Base-by-base conservation (phyloP, 2,797 vertebrate genomes). In the Platyrinchus mystaceus region DNA sequence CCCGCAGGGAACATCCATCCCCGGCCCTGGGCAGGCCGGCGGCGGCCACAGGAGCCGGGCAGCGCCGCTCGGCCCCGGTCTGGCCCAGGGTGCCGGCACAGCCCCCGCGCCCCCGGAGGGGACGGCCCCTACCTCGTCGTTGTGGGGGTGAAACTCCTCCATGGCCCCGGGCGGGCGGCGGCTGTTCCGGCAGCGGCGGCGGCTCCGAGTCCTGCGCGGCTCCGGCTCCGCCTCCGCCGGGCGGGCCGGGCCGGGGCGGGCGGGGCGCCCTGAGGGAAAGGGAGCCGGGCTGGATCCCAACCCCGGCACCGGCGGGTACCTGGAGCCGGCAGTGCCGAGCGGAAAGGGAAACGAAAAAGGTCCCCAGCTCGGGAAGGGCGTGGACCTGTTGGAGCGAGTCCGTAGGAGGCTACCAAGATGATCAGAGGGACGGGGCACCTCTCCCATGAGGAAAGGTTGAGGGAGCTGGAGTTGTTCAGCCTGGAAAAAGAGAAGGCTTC, bases 131-230 rank as follows among this genome's bases (percentile, higher is more conserved):
- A 98, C 98, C 97, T 98, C 98, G 5, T 98, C 97, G 75, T 96
- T 95, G 76, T 68, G 97, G 59, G 96, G 96, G 10, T 96, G 97
- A 75, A 97, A 98, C 28, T 98, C 98, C 86, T 98, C 97, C 97
- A 98, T 97, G 83, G 77, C 92, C 71, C 39, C 84, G 19, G 64
- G 6, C 60, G 10, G 75, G 77, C 50, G 34, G 71, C 22, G 16
- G 63, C 47, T 64, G 59, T 59, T 79, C 59, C 58, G 43, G 62
- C 52, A 9, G 13, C 52, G 32, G 67, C 15, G 2, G 68, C 84
- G 30, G 67, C 71, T 66, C 32, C 67, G 87, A 81, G 75, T 69
- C 17, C 74, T 36, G 49, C 49, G 68, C 47, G 28, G 19, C 78
- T 63, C 32, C 47, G 28, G 19, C 78, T 66, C 34, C 46, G 52